Evolutionary conservation across 2,797 vertebrate genomes (phyloP), one percentile per base, ranked within the genome.

Genomic region (Phataginus tetradactyla): DNA sequence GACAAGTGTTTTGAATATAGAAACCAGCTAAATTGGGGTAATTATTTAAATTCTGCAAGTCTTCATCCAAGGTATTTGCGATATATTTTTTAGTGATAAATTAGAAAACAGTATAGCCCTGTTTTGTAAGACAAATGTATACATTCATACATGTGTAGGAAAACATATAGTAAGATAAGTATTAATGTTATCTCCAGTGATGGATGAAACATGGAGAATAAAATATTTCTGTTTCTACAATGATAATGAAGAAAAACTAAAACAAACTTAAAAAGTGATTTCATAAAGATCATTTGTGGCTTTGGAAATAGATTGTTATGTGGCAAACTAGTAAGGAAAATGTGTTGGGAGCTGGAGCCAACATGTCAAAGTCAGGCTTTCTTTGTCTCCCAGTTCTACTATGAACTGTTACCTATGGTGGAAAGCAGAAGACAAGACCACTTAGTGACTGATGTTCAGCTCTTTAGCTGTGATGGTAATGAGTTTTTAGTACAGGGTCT

Each of bases 231-330:
- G 1, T 77, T 57, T 21, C 71, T 69, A 84, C n/a, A 39, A 49
- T 83, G 75, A 81, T 69, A 57, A 51, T 88, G 68, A 88, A 77
- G 45, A 85, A 91, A 91, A 94, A 72, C 11, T 84, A 39, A 89
- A 45, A 49, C 59, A 85, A 39, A 72, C 23, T 45, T 39, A 94
- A 29, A 79, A 69, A 53, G 49, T 37, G 34, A 84, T 91, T 83
- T 81, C 8, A 66, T 64, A 83, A 78, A 94, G 61, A 42, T 32
- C 66, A 75, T 64, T 83, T 85, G 63, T 69, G 18, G 59, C 39
- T 95, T 94, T 81, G 39, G 42, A 95, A 63, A 53, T 84, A 66
- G 34, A 87, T 94, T 95, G 29, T 42, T 85, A 74, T 78, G 74
- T 86, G 86, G 61, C 27, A 79, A 51, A 71, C 27, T 69, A 29